phyloP scores from a whole-genome alignment of 2,113 vertebrate species.

The human (Homo sapiens) region GRCh38 chr9:98099501-98100000 shows the following conservation, averaged over 20 bases:
- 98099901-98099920: not conserved
- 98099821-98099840: not conserved
- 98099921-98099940: constrained; percentile 81
- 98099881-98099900: not conserved
- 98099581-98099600: not conserved
- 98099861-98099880: not conserved
- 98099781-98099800: not conserved
- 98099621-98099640: not conserved
- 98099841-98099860: not conserved
- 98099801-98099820: not conserved
- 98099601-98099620: not conserved
- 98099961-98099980: constrained; percentile 65
- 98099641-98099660: not conserved
- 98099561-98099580: not conserved
- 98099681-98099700: not conserved
- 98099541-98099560: not conserved
- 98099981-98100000: constrained; percentile 66
- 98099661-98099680: not conserved
- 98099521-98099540: not conserved
- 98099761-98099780: not conserved
- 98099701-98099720: not conserved
- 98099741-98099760: not conserved
- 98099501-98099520: not conserved
- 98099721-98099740: not conserved
- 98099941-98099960: constrained; percentile 70